phyloP scores from a whole-genome alignment of 2,113 vertebrate species.

The Columbina picui region DNA sequence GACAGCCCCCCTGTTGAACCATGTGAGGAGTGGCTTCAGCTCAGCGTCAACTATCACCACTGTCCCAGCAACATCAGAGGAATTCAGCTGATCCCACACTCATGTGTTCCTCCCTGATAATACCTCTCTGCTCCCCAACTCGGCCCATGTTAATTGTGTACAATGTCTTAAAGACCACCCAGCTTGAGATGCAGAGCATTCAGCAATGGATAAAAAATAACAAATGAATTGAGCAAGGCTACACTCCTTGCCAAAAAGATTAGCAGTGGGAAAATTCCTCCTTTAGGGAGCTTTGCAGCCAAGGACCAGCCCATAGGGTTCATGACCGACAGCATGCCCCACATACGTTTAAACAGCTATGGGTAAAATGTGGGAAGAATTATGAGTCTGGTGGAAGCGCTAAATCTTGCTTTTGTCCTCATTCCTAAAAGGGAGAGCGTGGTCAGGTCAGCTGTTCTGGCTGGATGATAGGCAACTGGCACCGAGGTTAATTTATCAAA shows the following conservation, averaged over 20 bases:
- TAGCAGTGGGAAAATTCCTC: slow-evolving; percentile 39
- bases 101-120: background rate
- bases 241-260: background rate
- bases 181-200: background rate
- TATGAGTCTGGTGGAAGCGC: background rate
- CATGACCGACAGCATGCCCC: background rate
- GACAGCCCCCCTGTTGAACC: background rate
- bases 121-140: background rate
- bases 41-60: background rate
- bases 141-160: background rate
- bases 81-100: background rate
- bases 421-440: background rate
- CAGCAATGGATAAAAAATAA: background rate
- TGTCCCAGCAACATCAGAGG: background rate
- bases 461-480: accelerated
- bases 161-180: background rate
- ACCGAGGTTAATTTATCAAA: background rate
- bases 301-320: background rate
- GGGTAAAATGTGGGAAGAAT: background rate
- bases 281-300: slow-evolving; percentile 2
- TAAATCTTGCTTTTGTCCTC: background rate
- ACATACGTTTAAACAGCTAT: accelerated
- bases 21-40: accelerated
- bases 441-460: accelerated
- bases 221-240: background rate